A percentile compares a stretch with the other conserved stretches of the same genome.
These are phyloP conservation scores for Deilephila porcellus DNA, from an alignment of 2,888 invertebrate species.

Conservation along the genomic window DNA sequence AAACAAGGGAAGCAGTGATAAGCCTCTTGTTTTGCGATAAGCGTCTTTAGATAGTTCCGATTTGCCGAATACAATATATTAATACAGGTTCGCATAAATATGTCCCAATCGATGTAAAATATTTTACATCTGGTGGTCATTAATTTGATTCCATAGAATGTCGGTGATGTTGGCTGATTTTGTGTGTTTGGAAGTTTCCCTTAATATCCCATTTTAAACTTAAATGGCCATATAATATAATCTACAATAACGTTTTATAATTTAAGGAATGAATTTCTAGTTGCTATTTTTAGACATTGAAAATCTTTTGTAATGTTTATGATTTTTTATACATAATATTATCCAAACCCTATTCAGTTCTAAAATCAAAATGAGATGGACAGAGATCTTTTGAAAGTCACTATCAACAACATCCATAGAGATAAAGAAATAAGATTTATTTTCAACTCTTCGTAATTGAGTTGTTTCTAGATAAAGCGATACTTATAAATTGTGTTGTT, in stretches of 20 bases:
- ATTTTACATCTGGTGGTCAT: not conserved
- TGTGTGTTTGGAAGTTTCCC: no score
- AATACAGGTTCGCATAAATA: constrained; percentile 24
- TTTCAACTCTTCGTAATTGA: not conserved
- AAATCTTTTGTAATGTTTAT: no score
- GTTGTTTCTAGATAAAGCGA: constrained; percentile 10
- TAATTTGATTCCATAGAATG: not conserved
- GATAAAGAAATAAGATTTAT: not conserved
- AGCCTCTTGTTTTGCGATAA: constrained; percentile 73
- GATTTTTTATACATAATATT: no score
- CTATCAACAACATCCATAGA: no score
- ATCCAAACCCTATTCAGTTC: no score
- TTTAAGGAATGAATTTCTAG: no score
- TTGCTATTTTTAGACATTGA: no score
- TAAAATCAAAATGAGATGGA: not conserved
- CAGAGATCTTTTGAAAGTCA: not conserved
- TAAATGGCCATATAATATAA: no score
- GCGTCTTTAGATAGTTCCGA: constrained; percentile 54
- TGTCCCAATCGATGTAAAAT: constrained; percentile 11
- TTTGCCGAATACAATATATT: constrained; percentile 57
- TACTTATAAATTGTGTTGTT: constrained; percentile 1
- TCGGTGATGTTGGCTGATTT: not conserved
- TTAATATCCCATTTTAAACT: no score
- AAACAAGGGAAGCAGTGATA: constrained; percentile 75
- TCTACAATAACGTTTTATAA: no score